Base-by-base conservation (phyloP, 92 coral and sea anemone species). In the Zoanthus sociatus region DNA sequence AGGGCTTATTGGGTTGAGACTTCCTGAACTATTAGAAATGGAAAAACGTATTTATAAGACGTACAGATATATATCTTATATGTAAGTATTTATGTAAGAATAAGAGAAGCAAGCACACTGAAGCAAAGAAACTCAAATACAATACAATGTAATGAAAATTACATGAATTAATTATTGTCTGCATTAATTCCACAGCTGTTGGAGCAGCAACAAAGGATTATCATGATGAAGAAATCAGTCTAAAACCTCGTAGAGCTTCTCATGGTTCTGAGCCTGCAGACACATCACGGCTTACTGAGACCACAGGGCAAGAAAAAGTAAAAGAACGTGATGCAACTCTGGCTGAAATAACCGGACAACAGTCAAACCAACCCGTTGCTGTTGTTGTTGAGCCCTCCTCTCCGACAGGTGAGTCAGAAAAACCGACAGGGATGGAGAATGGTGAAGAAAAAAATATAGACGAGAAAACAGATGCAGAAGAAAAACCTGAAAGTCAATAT, bases 121-220 rank as follows among this genome's bases (percentile, higher is more conserved):
- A 26, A 26, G 26, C 26, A 26, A 26, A 26, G 26, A 26, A 26
- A 26, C 26, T 4, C 42, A 37, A 37, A 37, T 37, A 37, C 42
- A 37, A 37, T 0, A 37, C 42, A 37, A 4, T 37, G 42, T 37
- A 37, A 0, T 37, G 42, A 37, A 37, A 37, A 30, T 8, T 30
- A 32, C n/a, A 9, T 76, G 15, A n/a, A 16, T 16, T 53, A 14
- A 30, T 32, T 17, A 15, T 12, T 14, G 6, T 64, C 70, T 66
- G 5, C 63, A 63, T 9, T 46, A 0, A 66, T 55, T 58, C 58
- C 18, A 30, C 42, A 81, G 85, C 74, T 66, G 75, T 81, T 47
- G 85, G 85, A 18, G 85, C 85, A 20, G 30, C 85, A 18, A 47
- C 37, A 47, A 73, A 81, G 10, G 85, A 81, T 66, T 81, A 45